Evolutionary conservation across 2,113 vertebrate species (phyloP).

Genomic region (Platycercus adscitus): DNA sequence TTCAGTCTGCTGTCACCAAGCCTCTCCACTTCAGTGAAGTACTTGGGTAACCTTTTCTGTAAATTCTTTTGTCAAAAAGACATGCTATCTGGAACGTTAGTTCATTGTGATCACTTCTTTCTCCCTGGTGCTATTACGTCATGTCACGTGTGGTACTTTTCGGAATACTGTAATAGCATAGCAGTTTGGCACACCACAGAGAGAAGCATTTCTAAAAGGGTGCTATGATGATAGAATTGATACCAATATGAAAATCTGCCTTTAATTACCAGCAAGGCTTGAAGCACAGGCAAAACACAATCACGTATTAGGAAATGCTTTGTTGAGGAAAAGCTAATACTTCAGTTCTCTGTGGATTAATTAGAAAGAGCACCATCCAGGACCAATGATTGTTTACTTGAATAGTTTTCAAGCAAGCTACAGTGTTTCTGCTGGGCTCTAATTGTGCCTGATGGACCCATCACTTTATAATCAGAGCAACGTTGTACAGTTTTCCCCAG

Average conservation of each 20-base stretch:
- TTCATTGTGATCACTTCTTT: background rate
- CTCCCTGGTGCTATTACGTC: background rate
- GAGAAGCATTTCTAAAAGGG: background rate
- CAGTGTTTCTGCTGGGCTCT: constrained; percentile 81
- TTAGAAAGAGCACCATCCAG: constrained; percentile 76
- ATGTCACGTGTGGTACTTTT: background rate
- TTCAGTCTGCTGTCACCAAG: background rate
- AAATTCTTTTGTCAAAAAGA: background rate
- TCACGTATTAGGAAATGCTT: background rate
- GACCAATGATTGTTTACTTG: constrained; percentile 87
- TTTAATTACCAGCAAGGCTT: background rate
- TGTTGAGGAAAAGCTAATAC: constrained; percentile 17
- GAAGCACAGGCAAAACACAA: background rate
- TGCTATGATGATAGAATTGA: background rate
- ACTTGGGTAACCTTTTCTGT: background rate
- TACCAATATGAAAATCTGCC: background rate
- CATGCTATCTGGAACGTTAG: background rate
- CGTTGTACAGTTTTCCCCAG: constrained; percentile 72
- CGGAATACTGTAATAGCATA: background rate
- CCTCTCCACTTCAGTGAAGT: background rate
- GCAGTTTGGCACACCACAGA: background rate
- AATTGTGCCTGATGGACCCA: constrained; percentile 91
- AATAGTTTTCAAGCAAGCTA: constrained; percentile 80
- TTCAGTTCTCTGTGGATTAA: constrained; percentile 80
- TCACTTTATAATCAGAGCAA: constrained; percentile 81